Percentiles rank a stretch among this genome's conserved stretches.
Conservation (phyloP, 1,140 invertebrate species). For the Archivesica marissinica region DNA sequence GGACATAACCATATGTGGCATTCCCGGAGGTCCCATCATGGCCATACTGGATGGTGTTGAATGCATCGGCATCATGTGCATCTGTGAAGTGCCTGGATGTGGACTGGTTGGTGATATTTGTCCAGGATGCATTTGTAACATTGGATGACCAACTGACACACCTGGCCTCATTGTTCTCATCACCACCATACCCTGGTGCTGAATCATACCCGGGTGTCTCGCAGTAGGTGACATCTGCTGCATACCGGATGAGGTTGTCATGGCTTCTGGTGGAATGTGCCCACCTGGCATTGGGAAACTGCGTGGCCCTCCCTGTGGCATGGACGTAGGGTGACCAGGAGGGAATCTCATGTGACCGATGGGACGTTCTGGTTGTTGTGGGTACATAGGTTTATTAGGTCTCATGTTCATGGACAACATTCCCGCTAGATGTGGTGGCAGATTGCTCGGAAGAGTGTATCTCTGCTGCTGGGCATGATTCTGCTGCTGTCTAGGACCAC, state of each 20-base stretch:
- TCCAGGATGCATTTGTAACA: conserved; percentile 33
- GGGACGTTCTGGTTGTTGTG: conserved; percentile 17
- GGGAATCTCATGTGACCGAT: conserved; percentile 43
- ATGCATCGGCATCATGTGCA: conserved; percentile 18
- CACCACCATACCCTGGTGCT: conserved; percentile 46
- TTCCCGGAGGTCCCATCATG: conserved; percentile 44
- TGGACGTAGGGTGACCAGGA: conserved; percentile 24
- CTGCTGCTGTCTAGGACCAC: conserved; percentile 16
- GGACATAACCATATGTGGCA: conserved; percentile 33
- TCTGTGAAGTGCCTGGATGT: conserved; percentile 37
- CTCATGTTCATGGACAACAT: conserved; percentile 41
- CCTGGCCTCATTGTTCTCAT: conserved; percentile 53
- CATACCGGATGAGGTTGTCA: conserved; percentile 38
- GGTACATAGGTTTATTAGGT: conserved; percentile 40
- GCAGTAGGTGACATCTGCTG: conserved; percentile 45
- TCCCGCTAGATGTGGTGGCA: conserved; percentile 52
- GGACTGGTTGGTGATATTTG: conserved; percentile 50
- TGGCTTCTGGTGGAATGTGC: conserved; percentile 13
- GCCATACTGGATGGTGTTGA: conserved; percentile 14
- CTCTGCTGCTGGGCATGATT: conserved; percentile 31
- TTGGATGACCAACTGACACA: conserved; percentile 28
- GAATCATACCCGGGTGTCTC: conserved; percentile 46
- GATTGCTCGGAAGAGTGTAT: conserved; percentile 51
- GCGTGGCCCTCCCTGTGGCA: conserved; percentile 9
- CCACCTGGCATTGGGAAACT: conserved; percentile 29